A percentile compares a stretch with the other conserved stretches of the same genome.
phyloP scores from a whole-genome alignment of 2,797 vertebrate species.

The Xerus rutilus region DNA sequence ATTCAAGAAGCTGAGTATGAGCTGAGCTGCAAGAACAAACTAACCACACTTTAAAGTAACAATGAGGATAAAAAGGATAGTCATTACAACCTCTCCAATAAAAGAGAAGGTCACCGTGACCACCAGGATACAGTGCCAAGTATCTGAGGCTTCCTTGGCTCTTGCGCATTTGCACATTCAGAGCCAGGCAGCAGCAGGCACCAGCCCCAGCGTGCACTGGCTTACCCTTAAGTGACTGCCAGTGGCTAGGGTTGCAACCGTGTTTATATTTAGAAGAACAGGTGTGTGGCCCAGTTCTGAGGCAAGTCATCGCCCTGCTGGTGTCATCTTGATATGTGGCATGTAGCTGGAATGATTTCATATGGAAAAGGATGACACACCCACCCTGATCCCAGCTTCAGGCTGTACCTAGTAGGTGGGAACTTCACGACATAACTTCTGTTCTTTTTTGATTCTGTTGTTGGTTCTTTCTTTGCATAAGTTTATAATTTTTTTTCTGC shows the following conservation, averaged over 20 bases:
- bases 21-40: slow-evolving; percentile 73
- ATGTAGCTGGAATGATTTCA: slow-evolving; percentile 71
- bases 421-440: not conserved
- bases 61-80: slow-evolving; percentile 71
- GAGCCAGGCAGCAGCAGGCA: slow-evolving; percentile 58
- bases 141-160: slow-evolving; percentile 82
- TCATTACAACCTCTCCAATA: slow-evolving; percentile 81
- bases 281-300: slow-evolving; percentile 84
- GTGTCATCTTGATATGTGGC: slow-evolving; percentile 76
- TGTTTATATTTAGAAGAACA: slow-evolving; percentile 90
- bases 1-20: slow-evolving; percentile 60
- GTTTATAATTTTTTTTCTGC: not conserved
- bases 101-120: slow-evolving; percentile 85
- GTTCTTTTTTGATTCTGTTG: not conserved
- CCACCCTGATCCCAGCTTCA: not conserved
- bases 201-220: slow-evolving; percentile 58
- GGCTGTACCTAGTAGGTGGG: not conserved
- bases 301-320: slow-evolving; percentile 84
- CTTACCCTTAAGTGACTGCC: slow-evolving; percentile 76
- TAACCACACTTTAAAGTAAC: slow-evolving; percentile 83
- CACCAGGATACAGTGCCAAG: slow-evolving; percentile 83
- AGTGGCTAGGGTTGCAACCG: slow-evolving; percentile 82
- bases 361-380: slow-evolving; percentile 61
- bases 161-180: slow-evolving; percentile 54
- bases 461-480: not conserved